Conservation (phyloP, 2,888 invertebrate species). For the Camptogramma bilineatum region DNA sequence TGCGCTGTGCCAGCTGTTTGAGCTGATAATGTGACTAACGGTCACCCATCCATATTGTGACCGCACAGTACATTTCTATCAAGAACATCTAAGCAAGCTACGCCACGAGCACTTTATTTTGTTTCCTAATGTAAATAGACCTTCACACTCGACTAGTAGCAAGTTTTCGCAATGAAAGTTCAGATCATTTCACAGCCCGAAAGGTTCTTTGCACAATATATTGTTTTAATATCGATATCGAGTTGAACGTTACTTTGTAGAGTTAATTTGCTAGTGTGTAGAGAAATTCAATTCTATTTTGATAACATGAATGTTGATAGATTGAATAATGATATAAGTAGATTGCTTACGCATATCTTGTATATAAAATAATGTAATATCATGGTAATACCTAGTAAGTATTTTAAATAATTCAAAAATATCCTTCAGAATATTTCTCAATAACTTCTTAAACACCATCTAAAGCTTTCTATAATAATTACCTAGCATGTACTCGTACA, state of each 20-base stretch:
- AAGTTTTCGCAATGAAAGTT: conserved; percentile 31
- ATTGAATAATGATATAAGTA: not conserved
- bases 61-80: no score
- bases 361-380: not conserved
- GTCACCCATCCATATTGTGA: no score
- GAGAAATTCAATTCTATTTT: conserved; percentile 21
- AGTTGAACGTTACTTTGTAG: conserved; percentile 26
- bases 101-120: no score
- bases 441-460: not conserved
- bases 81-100: no score
- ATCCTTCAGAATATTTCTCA: not conserved
- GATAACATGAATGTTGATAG: conserved; percentile 17
- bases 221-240: conserved; percentile 25
- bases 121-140: not conserved
- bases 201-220: conserved; percentile 27
- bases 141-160: not conserved
- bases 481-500: not conserved
- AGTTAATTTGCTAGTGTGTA: conserved; percentile 30
- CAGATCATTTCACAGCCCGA: conserved; percentile 25
- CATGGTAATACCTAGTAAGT: not conserved
- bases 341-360: not conserved
- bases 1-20: no score
- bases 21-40: no score
- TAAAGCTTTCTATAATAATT: conserved; percentile 3
- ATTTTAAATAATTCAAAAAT: not conserved